Evolutionary conservation across 2,888 invertebrate genomes (phyloP).

Genomic region (Chesias legatella): DNA sequence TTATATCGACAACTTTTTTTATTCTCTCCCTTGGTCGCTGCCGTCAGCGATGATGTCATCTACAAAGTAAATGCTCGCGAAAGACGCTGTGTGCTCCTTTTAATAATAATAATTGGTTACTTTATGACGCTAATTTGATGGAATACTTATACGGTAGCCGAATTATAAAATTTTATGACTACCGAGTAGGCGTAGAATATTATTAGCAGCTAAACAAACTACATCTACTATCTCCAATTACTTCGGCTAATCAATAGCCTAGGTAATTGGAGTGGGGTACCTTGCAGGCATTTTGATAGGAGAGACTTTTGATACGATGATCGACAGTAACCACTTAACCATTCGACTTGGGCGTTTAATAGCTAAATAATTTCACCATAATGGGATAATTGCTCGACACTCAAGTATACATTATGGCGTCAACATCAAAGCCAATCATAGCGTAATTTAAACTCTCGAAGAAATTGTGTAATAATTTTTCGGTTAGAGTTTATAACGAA

Average conservation of each 20-base stretch:
- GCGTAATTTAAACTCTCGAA: neutral
- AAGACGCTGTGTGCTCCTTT: constrained; percentile 39
- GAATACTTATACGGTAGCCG: constrained; percentile 16
- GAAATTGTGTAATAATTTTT: neutral
- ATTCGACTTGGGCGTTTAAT: constrained; percentile 33
- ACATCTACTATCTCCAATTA: no score
- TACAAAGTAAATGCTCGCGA: constrained; percentile 33
- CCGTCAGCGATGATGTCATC: constrained; percentile 63
- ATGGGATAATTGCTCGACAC: constrained; percentile 7
- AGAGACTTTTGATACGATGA: constrained; percentile 11
- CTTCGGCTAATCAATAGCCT: neutral
- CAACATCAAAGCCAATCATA: constrained; percentile 7
- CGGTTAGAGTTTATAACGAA: constrained; percentile 8
- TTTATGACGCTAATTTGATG: constrained; percentile 18
- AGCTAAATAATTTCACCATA: constrained; percentile 41
- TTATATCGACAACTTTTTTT: constrained; percentile 42
- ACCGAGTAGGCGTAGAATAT: constrained; percentile 1
- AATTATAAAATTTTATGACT: constrained; percentile 11
- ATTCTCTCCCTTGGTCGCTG: constrained; percentile 52
- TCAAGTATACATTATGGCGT: constrained; percentile 12
- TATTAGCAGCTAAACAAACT: no score
- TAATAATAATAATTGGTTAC: constrained; percentile 34
- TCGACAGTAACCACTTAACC: constrained; percentile 9
- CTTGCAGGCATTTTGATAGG: constrained; percentile 7
- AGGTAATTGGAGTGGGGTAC: neutral